Conservation (phyloP, 2,113 vertebrate species). For the Trinectes maculatus region DNA sequence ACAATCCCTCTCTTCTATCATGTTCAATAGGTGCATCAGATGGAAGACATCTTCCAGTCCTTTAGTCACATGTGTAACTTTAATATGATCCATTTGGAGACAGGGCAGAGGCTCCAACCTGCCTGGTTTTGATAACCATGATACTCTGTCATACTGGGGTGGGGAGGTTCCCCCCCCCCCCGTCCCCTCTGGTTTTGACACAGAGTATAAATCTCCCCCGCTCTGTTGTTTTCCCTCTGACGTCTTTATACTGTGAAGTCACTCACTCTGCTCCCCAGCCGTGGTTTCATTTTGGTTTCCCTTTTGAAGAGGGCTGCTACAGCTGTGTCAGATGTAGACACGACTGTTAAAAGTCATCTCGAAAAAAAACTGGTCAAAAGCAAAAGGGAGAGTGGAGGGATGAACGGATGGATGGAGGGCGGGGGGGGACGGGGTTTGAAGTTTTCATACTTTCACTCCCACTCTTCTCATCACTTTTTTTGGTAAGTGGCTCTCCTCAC, state of each 20-base stretch:
- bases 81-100: constrained; percentile 48
- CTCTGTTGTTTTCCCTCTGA: constrained; percentile 12
- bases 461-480: neutral
- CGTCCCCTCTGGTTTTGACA: constrained; percentile 37
- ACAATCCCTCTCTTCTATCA: constrained; percentile 1
- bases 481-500: constrained; percentile 28
- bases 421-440: too few species aligned
- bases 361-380: constrained; percentile 4
- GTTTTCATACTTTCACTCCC: constrained; percentile 15
- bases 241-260: constrained; percentile 40
- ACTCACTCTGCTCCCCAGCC: neutral
- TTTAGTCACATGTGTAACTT: constrained; percentile 25
- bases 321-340: constrained; percentile 19
- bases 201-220: constrained; percentile 57
- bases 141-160: constrained; percentile 29
- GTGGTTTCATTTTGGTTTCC: constrained; percentile 16
- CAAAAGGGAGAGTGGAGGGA: neutral
- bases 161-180: neutral
- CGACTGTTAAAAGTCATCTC: constrained; percentile 3
- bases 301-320: neutral
- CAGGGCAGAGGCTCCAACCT: constrained; percentile 23
- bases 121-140: constrained; percentile 57
- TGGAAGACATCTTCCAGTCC: constrained; percentile 3
- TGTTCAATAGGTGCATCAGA: neutral
- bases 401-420: neutral